Conservation (phyloP, 2,797 vertebrate species). For the Scolopax rusticola region DNA sequence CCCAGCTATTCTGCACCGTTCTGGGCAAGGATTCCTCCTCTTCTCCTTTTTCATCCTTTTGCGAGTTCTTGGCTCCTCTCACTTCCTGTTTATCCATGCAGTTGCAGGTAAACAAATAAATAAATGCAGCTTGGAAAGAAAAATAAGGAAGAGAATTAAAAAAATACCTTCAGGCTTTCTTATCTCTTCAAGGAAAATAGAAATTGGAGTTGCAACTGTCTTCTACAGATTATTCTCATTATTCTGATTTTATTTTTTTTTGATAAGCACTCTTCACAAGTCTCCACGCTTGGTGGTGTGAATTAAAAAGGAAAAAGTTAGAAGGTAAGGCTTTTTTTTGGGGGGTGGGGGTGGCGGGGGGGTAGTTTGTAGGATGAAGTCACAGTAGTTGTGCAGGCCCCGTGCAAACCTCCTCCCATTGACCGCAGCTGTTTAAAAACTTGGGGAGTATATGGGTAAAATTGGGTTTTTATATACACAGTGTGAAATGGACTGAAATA, state of each 20-base stretch:
- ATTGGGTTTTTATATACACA: constrained; percentile 75
- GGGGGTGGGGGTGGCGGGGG: background rate
- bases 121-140: background rate
- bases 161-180: background rate
- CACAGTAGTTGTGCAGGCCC: background rate
- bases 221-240: background rate
- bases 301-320: background rate
- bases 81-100: background rate
- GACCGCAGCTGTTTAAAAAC: constrained; percentile 57
- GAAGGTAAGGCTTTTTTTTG: background rate
- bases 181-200: background rate
- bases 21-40: background rate
- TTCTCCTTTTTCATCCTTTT: background rate
- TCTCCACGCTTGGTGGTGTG: background rate
- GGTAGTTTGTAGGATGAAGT: background rate
- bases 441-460: constrained; percentile 77
- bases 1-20: background rate
- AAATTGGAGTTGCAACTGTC: background rate
- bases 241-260: background rate
- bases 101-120: background rate
- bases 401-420: accelerated
- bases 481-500: constrained; percentile 69
- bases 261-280: background rate
- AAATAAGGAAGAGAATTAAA: background rate
- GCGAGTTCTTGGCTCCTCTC: background rate